These are phyloP conservation scores for Dryocosmus kuriphilus DNA, from an alignment of 2,888 invertebrate genomes.

Conservation along the genomic window DNA sequence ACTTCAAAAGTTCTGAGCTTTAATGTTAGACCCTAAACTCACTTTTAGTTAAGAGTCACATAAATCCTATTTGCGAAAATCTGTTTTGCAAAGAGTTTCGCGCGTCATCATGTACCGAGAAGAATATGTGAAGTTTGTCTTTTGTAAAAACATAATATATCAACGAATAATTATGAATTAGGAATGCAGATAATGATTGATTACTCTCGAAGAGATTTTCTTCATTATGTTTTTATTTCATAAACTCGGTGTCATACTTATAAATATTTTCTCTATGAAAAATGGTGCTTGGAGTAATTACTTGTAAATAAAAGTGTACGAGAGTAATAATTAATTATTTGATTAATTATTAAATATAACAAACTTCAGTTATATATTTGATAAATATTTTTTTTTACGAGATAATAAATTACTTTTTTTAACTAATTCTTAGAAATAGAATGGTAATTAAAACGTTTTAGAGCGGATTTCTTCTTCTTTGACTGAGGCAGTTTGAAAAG, in stretches of 20 bases:
- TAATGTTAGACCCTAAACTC: neutral
- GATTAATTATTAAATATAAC: neutral
- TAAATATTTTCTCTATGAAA: neutral
- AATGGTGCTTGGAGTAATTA: neutral
- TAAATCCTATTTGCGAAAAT: conserved; percentile 2
- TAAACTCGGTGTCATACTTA: neutral
- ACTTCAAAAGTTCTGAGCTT: neutral
- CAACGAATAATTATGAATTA: neutral
- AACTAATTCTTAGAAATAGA: neutral
- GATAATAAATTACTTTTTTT: neutral
- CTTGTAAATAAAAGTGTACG: neutral
- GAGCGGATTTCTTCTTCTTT: neutral
- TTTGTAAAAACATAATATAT: neutral
- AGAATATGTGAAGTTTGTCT: neutral
- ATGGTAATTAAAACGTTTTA: neutral
- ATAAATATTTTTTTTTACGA: neutral
- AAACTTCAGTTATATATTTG: neutral
- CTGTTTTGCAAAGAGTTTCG: neutral
- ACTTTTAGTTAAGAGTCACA: neutral
- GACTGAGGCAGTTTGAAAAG: too few relatives aligned
- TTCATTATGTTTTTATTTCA: neutral
- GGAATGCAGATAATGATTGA: neutral
- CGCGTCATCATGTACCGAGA: neutral
- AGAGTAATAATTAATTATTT: neutral
- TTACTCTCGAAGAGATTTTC: neutral